These are phyloP conservation scores for Hemiscyllium ocellatum DNA, from an alignment of 2,113 vertebrate genomes.

Conservation along the genomic window DNA sequence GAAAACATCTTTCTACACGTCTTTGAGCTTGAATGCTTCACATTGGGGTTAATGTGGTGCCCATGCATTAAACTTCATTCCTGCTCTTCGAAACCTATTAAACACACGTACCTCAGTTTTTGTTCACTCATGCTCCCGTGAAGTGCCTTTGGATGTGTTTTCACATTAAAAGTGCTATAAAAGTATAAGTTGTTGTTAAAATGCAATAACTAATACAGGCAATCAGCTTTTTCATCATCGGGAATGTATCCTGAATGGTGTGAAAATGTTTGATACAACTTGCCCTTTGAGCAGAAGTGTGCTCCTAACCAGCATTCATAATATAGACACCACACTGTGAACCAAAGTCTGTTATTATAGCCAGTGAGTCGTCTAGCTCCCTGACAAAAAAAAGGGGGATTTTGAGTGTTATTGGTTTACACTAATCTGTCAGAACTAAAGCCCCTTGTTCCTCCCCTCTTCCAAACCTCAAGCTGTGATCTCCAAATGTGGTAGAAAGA, in stretches of 20 bases:
- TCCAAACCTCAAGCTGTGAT: background rate
- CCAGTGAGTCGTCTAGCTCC: no score
- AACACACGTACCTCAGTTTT: background rate
- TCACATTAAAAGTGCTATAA: background rate
- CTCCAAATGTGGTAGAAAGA: background rate
- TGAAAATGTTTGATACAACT: background rate
- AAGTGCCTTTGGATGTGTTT: background rate
- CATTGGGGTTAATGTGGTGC: background rate
- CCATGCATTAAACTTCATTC: background rate
- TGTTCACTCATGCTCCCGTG: background rate
- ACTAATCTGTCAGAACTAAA: background rate
- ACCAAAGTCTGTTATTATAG: background rate
- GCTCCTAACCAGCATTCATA: background rate
- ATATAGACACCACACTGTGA: background rate
- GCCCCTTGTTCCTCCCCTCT: no score
- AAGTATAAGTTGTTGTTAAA: background rate
- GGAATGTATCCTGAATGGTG: background rate
- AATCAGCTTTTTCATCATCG: background rate
- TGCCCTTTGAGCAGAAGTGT: background rate
- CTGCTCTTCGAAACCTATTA: background rate
- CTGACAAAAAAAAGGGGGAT: background rate
- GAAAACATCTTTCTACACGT: background rate
- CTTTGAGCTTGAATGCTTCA: background rate
- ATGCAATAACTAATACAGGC: no score
- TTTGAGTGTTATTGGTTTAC: background rate